Evolutionary conservation across 2,113 vertebrate genomes (phyloP), one percentile per base, ranked within the genome.

Genomic region (Sialia sialis): DNA sequence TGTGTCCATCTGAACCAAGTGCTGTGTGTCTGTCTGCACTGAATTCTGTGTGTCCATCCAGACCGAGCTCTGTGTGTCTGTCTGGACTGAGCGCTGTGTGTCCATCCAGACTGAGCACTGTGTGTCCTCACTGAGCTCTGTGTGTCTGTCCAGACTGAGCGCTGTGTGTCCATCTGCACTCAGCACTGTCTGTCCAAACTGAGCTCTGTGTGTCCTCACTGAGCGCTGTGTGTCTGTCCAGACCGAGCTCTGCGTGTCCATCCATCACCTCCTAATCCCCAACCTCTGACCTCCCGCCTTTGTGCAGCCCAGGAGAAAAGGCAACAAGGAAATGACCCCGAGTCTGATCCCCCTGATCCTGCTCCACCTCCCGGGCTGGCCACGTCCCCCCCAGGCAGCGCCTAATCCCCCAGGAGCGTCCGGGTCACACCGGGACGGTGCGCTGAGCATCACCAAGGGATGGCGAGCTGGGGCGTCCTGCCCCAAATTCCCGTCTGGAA

Each of bases 261-360:
- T 16, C 87, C 17, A 0, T 86, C 93, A 51, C 92, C 83, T 91
- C 23, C 27, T 94, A 96, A 97, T 94, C 97, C 96, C 30, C 69
- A 54, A 20, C 87, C 85, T 84, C 30, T 95, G 94, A 95, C 94
- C 95, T 54, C 6, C 66, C 0, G 29, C 51, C 69, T 87, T 94
- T 96, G 91, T 93, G 84, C 3, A 1, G 67, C 59, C 18, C 0
- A 9, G 76, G 38, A 26, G 51, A 69, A 56, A 87, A 92, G 77
- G 89, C 91, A 87, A 94, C 73, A 70, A 89, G 94, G 97, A 96
- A 97, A 94, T 94, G 96, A 97, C 89, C 93, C 27, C 0, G 55
- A 87, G 88, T 43, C 14, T 96, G 94, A 95, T 92, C 91, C 73
- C 62, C 87, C 79, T 66, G 90, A 95, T 88, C 95, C 23, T 63